Evolutionary conservation across 2,888 invertebrate species (phyloP).

Genomic region (Sphaerophoria rueppellii): DNA sequence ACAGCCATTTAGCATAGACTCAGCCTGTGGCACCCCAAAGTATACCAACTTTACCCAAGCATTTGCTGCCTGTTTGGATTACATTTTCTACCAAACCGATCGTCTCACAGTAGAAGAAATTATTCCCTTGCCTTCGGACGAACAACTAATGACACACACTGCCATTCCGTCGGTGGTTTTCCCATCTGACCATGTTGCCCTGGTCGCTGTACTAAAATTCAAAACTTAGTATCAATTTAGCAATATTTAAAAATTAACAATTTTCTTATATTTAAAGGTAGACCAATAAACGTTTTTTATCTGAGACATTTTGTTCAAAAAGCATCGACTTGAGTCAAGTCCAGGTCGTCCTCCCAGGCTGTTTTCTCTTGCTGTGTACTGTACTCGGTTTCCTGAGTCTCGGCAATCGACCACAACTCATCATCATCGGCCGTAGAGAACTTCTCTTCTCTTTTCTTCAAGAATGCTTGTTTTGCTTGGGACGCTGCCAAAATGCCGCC

Average conservation of each 20-base stretch:
- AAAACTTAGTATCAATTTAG: conserved; percentile 51
- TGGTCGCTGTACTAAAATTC: conserved; percentile 89
- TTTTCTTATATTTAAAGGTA: conserved; percentile 36
- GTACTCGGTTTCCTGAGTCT: conserved; percentile 78
- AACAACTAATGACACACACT: conserved; percentile 88
- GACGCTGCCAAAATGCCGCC: background rate
- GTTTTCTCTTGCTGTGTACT: conserved; percentile 77
- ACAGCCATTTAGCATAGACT: conserved; percentile 86
- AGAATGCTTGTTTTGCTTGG: conserved; percentile 64
- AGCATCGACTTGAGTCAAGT: conserved; percentile 78
- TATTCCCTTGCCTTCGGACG: conserved; percentile 90
- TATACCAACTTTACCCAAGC: conserved; percentile 93
- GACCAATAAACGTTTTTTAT: conserved; percentile 19
- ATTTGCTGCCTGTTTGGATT: conserved; percentile 95
- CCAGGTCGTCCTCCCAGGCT: conserved; percentile 80
- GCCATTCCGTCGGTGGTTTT: conserved; percentile 95
- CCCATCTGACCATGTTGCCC: conserved; percentile 96
- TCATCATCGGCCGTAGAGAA: conserved; percentile 80
- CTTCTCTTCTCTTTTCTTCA: conserved; percentile 75
- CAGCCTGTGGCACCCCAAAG: conserved; percentile 92
- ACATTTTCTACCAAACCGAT: conserved; percentile 91
- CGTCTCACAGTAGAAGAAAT: conserved; percentile 86
- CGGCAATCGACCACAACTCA: conserved; percentile 81
- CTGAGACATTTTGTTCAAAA: conserved; percentile 37
- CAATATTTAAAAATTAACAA: background rate